These are phyloP conservation scores for Drosophila ambigua DNA, from an alignment of 1,140 invertebrate genomes.

Conservation along the genomic window DNA sequence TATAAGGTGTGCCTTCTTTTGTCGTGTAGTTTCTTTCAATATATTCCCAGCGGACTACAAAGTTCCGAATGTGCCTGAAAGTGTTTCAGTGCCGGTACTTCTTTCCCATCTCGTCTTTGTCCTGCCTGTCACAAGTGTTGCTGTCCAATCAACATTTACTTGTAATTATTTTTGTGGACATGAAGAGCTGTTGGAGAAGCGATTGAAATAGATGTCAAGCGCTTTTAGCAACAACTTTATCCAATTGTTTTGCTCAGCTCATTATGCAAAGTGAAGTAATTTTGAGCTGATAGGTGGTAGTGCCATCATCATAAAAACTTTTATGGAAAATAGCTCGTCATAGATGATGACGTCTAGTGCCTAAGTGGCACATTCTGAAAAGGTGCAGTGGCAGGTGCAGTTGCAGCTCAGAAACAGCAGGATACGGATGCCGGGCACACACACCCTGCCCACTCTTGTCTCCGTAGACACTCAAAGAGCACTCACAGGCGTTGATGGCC, in stretches of 20 bases:
- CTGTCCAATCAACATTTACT: conserved; percentile 33
- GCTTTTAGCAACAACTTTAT: conserved; percentile 30
- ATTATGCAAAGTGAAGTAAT: conserved; percentile 79
- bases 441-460: conserved; percentile 35
- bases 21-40: background rate
- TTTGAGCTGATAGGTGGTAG: conserved; percentile 59
- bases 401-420: conserved; percentile 61
- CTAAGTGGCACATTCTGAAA: conserved; percentile 54
- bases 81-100: conserved; percentile 35
- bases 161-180: conserved; percentile 62
- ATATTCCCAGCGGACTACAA: conserved; percentile 34
- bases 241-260: conserved; percentile 40
- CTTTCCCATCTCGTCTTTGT: conserved; percentile 24
- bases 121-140: conserved; percentile 40
- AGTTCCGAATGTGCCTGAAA: conserved; percentile 52
- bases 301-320: conserved; percentile 43
- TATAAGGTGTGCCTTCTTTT: no score
- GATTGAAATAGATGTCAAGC: conserved; percentile 5
- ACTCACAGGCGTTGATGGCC: conserved; percentile 74
- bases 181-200: conserved; percentile 32
- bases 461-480: conserved; percentile 56
- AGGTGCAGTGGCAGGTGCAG: background rate
- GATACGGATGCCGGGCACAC: conserved; percentile 63
- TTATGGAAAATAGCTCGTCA: conserved; percentile 47
- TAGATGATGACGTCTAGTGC: conserved; percentile 41